These are phyloP conservation scores for Cetonia aurata DNA, from an alignment of 2,888 invertebrate genomes.

Conservation along the genomic window DNA sequence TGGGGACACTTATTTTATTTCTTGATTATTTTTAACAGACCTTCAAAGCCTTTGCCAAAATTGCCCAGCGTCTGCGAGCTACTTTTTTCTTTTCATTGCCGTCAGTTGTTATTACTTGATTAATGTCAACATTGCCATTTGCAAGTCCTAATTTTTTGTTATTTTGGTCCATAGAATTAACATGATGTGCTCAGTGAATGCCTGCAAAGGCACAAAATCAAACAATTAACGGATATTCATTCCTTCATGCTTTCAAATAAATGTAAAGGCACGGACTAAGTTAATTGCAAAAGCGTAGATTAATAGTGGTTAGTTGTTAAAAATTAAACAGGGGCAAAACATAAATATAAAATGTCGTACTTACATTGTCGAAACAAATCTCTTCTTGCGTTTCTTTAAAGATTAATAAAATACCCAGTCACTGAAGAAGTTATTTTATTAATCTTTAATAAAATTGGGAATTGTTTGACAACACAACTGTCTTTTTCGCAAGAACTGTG, in stretches of 20 bases:
- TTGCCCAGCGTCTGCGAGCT: constrained; percentile 78
- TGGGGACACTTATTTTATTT: constrained; percentile 36
- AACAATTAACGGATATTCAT: constrained; percentile 52
- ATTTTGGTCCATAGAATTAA: constrained; percentile 65
- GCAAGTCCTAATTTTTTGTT: constrained; percentile 60
- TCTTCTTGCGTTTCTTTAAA: constrained; percentile 27
- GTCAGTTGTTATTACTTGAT: constrained; percentile 59
- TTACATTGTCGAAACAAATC: constrained; percentile 41
- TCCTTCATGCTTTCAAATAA: constrained; percentile 60
- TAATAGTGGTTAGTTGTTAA: constrained; percentile 13
- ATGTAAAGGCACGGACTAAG: constrained; percentile 1
- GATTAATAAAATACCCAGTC: constrained; percentile 43
- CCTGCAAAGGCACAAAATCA: constrained; percentile 57
- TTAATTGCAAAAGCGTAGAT: constrained; percentile 27
- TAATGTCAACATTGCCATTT: constrained; percentile 62
- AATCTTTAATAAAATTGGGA: constrained; percentile 39
- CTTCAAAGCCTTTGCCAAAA: constrained; percentile 76
- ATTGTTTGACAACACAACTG: constrained; percentile 32
- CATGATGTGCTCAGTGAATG: constrained; percentile 54
- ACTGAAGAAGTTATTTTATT: constrained; percentile 40
- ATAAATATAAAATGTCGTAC: constrained; percentile 21
- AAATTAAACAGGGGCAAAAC: neutral
- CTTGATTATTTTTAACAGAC: constrained; percentile 64
- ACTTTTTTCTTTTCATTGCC: constrained; percentile 67
- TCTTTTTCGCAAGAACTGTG: neutral